These are phyloP conservation scores for Geodia barretti DNA, from an alignment of 37 sponge, comb jelly and placozoan genomes.

Conservation along the genomic window DNA sequence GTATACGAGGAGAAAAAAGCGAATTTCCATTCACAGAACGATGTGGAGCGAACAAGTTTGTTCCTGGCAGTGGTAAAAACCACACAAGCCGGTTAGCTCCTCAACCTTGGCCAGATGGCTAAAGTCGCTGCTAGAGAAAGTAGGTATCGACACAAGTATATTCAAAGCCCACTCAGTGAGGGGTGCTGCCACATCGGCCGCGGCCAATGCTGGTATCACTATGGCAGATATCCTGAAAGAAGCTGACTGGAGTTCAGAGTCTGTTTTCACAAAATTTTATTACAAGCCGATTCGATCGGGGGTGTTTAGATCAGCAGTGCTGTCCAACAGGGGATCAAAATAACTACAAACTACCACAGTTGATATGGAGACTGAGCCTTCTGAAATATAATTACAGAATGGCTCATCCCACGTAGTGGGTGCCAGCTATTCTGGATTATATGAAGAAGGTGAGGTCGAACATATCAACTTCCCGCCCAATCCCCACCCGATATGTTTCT, in stretches of 20 bases:
- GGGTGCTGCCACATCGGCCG: conserved; percentile 10
- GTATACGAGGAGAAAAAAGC: conserved; percentile 13
- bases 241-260: conserved; percentile 42
- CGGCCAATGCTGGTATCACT: conserved; percentile 13
- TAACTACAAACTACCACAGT: conserved; percentile 28
- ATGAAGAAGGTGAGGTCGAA: too few species aligned
- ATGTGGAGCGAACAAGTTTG: too few species aligned
- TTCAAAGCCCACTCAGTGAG: conserved; percentile 24
- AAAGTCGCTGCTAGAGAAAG: not conserved
- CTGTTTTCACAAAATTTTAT: conserved; percentile 43
- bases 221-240: conserved; percentile 32
- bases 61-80: too few species aligned
- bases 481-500: too few species aligned
- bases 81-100: not conserved
- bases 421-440: conserved; percentile 47
- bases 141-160: conserved; percentile 3
- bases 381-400: conserved; percentile 39
- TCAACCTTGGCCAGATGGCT: conserved; percentile 24
- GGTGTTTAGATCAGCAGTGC: conserved; percentile 25
- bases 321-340: conserved; percentile 9
- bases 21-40: too few species aligned
- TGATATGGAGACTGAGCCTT: conserved; percentile 23
- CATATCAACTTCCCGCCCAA: conserved; percentile 27
- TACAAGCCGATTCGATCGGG: conserved; percentile 1
- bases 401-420: conserved; percentile 39